Percentiles rank a stretch among this genome's conserved stretches.
These are phyloP conservation scores for Microchirus variegatus DNA, from an alignment of 2,797 vertebrate species.

Conservation along the genomic window DNA sequence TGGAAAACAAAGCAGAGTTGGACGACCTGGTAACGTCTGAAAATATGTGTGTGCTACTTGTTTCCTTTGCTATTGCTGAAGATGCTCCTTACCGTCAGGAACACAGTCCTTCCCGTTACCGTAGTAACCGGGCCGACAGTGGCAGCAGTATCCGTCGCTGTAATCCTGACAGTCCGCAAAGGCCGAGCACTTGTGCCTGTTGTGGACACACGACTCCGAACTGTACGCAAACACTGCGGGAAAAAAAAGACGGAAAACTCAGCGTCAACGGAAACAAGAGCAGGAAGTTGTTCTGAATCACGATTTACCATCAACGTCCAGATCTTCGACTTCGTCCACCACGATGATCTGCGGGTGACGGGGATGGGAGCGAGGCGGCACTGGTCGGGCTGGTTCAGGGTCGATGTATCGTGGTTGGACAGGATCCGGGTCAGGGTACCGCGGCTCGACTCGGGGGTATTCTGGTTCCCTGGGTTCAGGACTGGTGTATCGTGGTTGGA, in stretches of 20 bases:
- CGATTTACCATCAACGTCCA: conserved; percentile 86
- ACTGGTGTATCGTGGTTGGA: not conserved
- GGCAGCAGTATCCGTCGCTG: conserved; percentile 88
- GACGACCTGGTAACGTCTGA: no score
- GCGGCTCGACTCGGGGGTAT: not conserved
- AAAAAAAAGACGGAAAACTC: conserved; percentile 13
- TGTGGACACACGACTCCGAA: conserved; percentile 84
- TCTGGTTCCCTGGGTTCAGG: not conserved
- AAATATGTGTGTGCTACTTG: no score
- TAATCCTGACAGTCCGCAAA: conserved; percentile 89
- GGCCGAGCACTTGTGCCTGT: conserved; percentile 85
- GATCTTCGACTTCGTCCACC: conserved; percentile 85
- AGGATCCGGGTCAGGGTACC: not conserved
- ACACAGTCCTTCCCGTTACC: conserved; percentile 94
- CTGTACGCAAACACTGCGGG: conserved; percentile 90
- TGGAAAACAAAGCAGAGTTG: conserved; percentile 46
- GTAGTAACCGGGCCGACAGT: conserved; percentile 88
- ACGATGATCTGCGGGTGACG: conserved; percentile 84
- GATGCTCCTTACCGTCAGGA: conserved; percentile 83
- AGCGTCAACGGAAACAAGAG: not conserved
- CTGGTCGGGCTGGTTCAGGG: conserved; percentile 47
- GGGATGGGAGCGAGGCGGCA: conserved; percentile 47
- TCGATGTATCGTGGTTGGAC: conserved; percentile 50
- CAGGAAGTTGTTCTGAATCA: not conserved
- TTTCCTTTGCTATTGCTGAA: no score